Percentiles rank a stretch among this genome's conserved stretches.
Conservation (phyloP, 2,888 invertebrate genomes). For the Drosophila putrida region DNA sequence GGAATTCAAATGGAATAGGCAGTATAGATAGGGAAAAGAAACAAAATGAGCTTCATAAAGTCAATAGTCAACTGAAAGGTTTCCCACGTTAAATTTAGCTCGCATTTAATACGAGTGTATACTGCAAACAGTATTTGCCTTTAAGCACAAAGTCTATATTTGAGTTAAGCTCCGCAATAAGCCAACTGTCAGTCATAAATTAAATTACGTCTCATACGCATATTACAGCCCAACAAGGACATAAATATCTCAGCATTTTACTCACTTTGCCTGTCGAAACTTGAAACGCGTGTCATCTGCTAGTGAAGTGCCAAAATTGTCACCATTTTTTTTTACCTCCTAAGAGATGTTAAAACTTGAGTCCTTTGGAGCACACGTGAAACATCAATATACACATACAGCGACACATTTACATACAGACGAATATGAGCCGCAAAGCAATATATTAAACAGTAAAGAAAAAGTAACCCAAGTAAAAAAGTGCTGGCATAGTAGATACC, state of each 20-base stretch:
- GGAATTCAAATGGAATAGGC: constrained; percentile 9
- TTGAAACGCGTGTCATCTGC: constrained; percentile 46
- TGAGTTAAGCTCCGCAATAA: neutral
- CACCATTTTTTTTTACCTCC: constrained; percentile 39
- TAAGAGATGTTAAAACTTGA: constrained; percentile 31
- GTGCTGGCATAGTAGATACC: constrained; percentile 9
- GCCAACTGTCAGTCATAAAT: constrained; percentile 48
- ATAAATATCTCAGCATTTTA: constrained; percentile 14
- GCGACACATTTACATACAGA: constrained; percentile 11
- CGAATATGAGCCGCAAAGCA: constrained; percentile 14
- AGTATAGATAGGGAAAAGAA: neutral
- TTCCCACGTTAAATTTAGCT: neutral
- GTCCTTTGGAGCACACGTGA: constrained; percentile 13
- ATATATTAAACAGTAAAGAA: constrained; percentile 3
- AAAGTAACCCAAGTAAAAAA: neutral
- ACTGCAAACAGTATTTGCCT: constrained; percentile 7
- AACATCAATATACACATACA: constrained; percentile 2
- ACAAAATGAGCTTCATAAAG: constrained; percentile 8
- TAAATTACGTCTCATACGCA: constrained; percentile 43
- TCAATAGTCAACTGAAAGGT: constrained; percentile 1
- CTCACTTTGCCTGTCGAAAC: constrained; percentile 25
- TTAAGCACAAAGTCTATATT: constrained; percentile 1
- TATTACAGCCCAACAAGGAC: constrained; percentile 14
- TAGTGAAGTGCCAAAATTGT: constrained; percentile 53
- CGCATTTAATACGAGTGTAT: neutral